phyloP scores from a whole-genome alignment of 2,797 vertebrate genomes.

The Heterohyrax brucei region DNA sequence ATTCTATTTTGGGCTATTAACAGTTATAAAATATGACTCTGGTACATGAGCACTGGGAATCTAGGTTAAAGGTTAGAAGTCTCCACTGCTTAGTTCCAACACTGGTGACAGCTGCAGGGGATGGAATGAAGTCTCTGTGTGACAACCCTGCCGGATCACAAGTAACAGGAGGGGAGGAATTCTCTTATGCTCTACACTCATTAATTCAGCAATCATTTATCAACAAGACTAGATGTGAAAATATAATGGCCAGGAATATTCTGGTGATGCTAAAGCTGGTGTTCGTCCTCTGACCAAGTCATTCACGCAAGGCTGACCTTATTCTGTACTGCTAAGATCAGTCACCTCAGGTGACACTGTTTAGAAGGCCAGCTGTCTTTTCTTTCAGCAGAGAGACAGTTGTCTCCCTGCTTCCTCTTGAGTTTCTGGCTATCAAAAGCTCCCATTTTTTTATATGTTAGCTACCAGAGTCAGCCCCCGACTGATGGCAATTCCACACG shows the following conservation, averaged over 20 bases:
- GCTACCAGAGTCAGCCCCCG: too few species aligned
- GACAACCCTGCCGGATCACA: background rate
- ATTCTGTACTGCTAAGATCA: background rate
- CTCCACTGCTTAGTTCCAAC: background rate
- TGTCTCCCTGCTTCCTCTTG: background rate
- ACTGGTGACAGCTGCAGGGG: background rate
- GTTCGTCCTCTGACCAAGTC: background rate
- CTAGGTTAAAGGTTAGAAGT: constrained; percentile 75
- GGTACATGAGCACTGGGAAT: constrained; percentile 47
- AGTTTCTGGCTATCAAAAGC: background rate
- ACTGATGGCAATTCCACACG: too few species aligned
- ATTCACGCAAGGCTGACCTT: background rate
- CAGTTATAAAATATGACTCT: constrained; percentile 56
- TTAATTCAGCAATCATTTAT: background rate
- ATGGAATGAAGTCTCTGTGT: background rate
- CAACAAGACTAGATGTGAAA: background rate
- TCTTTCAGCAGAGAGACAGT: background rate
- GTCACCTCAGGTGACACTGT: background rate
- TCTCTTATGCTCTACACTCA: background rate
- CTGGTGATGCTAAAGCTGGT: rapidly evolving
- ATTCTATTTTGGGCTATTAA: constrained; percentile 75
- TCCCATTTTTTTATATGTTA: background rate
- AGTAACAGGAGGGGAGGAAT: background rate
- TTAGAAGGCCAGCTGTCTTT: background rate
- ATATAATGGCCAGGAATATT: background rate